A percentile compares a stretch with the other conserved stretches of the same genome.
These are phyloP conservation scores for Danionella cerebrum DNA, from an alignment of 2,113 vertebrate genomes.

Conservation along the genomic window DNA sequence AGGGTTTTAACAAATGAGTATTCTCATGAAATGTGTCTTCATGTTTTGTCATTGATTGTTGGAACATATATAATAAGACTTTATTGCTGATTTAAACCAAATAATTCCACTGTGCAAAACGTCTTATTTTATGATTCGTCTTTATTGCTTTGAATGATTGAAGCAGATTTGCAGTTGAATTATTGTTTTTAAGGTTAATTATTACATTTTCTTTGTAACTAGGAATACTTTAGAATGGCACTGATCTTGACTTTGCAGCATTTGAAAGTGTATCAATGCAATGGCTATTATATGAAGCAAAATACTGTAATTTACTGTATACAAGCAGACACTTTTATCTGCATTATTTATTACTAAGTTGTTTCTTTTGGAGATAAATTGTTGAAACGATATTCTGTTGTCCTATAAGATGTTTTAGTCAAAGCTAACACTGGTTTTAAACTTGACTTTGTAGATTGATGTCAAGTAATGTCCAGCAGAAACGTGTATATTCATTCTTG, in stretches of 20 bases:
- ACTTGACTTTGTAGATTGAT: conserved; percentile 22
- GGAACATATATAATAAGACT: background rate
- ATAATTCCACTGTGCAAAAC: conserved; percentile 51
- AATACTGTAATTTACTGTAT: conserved; percentile 42
- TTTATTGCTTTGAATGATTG: conserved; percentile 24
- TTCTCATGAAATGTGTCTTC: background rate
- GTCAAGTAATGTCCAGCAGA: conserved; percentile 9
- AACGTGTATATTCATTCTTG: background rate
- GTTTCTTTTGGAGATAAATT: conserved; percentile 25
- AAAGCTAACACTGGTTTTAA: conserved; percentile 33
- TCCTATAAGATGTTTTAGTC: conserved; percentile 15
- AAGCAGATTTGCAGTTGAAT: conserved; percentile 15
- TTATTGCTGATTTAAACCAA: conserved; percentile 46
- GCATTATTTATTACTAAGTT: conserved; percentile 35
- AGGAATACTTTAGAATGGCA: conserved; percentile 26
- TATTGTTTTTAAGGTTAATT: conserved; percentile 13
- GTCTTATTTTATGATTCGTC: conserved; percentile 46
- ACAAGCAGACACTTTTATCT: conserved; percentile 34
- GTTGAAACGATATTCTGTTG: no score
- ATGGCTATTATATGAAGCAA: background rate
- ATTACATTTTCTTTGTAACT: conserved; percentile 18
- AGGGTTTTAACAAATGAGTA: background rate
- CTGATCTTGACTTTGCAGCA: conserved; percentile 28
- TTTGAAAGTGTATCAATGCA: conserved; percentile 24
- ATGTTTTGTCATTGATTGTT: background rate